Percentiles rank a stretch among this genome's conserved stretches.
Evolutionary conservation across 2,113 vertebrate species (phyloP).

Genomic region (Siniperca knerii): DNA sequence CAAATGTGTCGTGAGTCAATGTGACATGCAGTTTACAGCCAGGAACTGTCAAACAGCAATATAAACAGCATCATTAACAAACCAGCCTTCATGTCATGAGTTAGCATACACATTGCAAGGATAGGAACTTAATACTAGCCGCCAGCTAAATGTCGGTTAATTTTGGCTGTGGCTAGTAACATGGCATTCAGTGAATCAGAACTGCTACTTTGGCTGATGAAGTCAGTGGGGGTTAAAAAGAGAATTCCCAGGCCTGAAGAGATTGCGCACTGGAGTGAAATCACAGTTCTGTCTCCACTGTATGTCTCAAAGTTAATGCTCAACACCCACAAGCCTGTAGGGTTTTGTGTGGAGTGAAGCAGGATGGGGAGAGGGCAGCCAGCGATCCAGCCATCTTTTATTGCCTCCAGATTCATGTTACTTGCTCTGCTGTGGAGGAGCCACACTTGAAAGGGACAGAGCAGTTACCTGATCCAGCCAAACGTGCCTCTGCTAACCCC

Average conservation of each 20-base stretch:
- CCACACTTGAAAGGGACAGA: constrained; percentile 79
- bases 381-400: constrained; percentile 75
- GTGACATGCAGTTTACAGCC: constrained; percentile 22
- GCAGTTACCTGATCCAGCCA: constrained; percentile 80
- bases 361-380: constrained; percentile 60
- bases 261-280: constrained; percentile 30
- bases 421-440: constrained; percentile 62
- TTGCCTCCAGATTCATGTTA: constrained; percentile 84
- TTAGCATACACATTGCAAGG: constrained; percentile 2
- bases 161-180: constrained; percentile 9
- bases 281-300: constrained; percentile 28
- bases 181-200: neutral
- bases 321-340: constrained; percentile 48
- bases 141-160: constrained; percentile 23
- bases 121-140: neutral
- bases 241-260: constrained; percentile 2
- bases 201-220: neutral
- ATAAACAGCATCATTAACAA: constrained; percentile 44
- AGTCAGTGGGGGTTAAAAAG: neutral
- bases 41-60: constrained; percentile 34
- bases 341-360: constrained; percentile 54
- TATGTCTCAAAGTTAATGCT: constrained; percentile 37
- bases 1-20: neutral
- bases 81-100: constrained; percentile 13
- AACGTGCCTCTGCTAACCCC: constrained; percentile 77